phyloP scores from a whole-genome alignment of 2,888 invertebrate genomes.

The Hylaea fasciaria region DNA sequence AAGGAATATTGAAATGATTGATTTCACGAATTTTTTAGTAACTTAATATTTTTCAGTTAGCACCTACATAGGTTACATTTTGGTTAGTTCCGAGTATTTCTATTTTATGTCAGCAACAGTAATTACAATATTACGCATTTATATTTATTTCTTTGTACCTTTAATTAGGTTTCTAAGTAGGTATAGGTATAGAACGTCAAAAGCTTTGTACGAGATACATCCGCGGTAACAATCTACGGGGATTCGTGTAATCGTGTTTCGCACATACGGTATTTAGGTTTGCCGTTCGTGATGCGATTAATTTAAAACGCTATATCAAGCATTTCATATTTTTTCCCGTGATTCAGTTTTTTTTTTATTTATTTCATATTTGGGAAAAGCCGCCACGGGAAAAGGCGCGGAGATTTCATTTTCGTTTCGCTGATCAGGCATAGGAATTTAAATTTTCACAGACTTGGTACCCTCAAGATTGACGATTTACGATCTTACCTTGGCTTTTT shows the following conservation, averaged over 20 bases:
- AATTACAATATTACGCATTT: too few relatives aligned
- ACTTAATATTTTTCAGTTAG: background rate
- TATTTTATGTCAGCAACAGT: too few relatives aligned
- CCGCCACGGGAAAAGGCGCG: slow-evolving; percentile 6
- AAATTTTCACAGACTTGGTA: background rate
- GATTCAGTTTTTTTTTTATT: slow-evolving; percentile 9
- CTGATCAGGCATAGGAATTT: slow-evolving; percentile 15
- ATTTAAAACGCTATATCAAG: slow-evolving; percentile 18
- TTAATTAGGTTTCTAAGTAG: background rate
- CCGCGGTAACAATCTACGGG: background rate
- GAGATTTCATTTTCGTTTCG: slow-evolving; percentile 23
- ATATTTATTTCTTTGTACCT: too few relatives aligned
- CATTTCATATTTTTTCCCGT: slow-evolving; percentile 10
- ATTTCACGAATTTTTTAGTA: too few relatives aligned
- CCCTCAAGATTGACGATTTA: slow-evolving; percentile 2
- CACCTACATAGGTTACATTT: too few relatives aligned
- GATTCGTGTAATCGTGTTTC: background rate
- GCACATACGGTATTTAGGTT: background rate
- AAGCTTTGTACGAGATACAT: background rate
- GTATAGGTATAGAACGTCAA: background rate
- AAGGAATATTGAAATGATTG: too few relatives aligned
- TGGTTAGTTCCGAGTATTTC: too few relatives aligned
- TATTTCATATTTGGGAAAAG: slow-evolving; percentile 18
- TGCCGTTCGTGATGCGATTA: slow-evolving; percentile 14
- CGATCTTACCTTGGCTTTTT: slow-evolving; percentile 3